phyloP scores from a whole-genome alignment of 2,113 vertebrate genomes.

The Xiphophorus hellerii region DNA sequence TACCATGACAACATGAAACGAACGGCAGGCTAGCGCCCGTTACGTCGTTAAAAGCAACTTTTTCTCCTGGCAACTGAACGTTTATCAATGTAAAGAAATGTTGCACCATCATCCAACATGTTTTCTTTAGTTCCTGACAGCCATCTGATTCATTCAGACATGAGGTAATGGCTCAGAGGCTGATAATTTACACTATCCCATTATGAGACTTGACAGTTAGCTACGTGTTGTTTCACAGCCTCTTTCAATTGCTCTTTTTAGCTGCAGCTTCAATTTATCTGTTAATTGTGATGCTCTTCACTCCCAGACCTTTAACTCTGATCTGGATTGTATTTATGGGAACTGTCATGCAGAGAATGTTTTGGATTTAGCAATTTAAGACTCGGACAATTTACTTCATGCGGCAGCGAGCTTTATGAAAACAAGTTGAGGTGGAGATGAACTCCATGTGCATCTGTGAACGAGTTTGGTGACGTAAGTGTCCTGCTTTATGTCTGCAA shows the following conservation, averaged over 20 bases:
- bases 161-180: not conserved
- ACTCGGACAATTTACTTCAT: constrained; percentile 19
- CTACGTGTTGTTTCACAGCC: not conserved
- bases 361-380: constrained; percentile 16
- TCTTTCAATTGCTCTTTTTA: not conserved
- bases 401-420: not conserved
- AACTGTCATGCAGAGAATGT: not conserved
- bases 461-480: not conserved
- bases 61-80: not conserved
- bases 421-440: constrained; percentile 4
- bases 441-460: not conserved
- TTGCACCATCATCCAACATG: not conserved
- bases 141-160: not conserved
- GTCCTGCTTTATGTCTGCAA: constrained; percentile 7
- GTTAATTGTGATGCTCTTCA: constrained; percentile 4
- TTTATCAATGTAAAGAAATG: not conserved
- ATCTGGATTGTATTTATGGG: constrained; percentile 11
- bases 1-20: no score
- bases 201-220: constrained; percentile 5
- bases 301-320: constrained; percentile 3
- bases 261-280: not conserved
- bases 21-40: no score
- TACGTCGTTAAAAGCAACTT: not conserved
- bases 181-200: not conserved
- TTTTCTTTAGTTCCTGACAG: not conserved